Conservation (phyloP, 2,797 vertebrate genomes). For the Hipposideros larvatus region DNA sequence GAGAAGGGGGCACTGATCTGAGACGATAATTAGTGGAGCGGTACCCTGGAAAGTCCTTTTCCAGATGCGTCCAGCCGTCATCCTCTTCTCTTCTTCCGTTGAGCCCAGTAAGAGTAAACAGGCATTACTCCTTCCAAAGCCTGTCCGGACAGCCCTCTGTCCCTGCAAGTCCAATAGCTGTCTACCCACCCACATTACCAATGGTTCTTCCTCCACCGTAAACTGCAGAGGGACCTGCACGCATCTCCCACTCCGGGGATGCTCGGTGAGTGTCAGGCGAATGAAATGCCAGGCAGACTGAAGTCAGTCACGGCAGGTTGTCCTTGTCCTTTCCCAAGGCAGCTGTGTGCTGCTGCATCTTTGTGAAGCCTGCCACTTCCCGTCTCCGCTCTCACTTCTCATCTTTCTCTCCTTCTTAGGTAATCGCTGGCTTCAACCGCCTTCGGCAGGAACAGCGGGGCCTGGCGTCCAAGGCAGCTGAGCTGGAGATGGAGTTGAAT, state of each 20-base stretch:
- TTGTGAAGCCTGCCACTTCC: neutral
- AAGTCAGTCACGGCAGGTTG: neutral
- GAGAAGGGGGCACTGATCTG: neutral
- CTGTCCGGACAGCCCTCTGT: neutral
- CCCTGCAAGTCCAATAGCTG: neutral
- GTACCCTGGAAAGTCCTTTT: neutral
- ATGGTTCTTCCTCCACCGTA: too few relatives aligned
- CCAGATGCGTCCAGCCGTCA: neutral
- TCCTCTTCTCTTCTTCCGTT: neutral
- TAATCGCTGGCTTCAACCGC: conserved; percentile 95
- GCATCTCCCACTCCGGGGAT: neutral
- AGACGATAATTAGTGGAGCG: neutral
- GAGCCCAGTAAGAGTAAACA: neutral
- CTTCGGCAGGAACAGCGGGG: conserved; percentile 96
- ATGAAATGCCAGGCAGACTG: neutral
- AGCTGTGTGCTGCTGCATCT: neutral
- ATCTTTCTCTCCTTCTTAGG: conserved; percentile 85
- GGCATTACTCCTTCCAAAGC: neutral
- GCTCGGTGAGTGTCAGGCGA: neutral
- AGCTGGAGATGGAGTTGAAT: conserved; percentile 96
- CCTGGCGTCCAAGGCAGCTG: conserved; percentile 94
- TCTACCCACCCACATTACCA: too few relatives aligned
- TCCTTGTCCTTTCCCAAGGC: neutral
- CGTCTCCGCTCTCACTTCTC: neutral
- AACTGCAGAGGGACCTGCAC: neutral